A percentile compares a stretch with the other conserved stretches of the same genome.
Conservation (phyloP, 2,113 vertebrate species). For the Pandion haliaetus region DNA sequence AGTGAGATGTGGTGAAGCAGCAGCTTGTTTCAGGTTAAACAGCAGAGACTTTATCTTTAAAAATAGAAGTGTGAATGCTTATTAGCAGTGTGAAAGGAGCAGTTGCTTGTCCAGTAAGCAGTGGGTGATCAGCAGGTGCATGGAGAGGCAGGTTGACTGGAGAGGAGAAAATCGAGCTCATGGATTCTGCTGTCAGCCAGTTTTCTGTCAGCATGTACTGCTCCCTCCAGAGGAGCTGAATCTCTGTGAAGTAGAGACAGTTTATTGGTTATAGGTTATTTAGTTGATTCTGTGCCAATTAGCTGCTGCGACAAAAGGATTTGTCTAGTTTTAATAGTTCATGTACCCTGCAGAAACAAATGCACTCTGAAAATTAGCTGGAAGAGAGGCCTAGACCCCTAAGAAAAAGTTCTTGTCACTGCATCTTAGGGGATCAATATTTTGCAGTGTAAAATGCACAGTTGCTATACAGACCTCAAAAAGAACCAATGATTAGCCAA, state of each 20-base stretch:
- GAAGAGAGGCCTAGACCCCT: background rate
- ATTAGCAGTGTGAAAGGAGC: background rate
- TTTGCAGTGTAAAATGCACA: background rate
- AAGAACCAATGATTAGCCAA: background rate
- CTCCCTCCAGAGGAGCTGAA: background rate
- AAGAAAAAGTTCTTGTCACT: background rate
- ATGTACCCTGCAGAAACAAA: background rate
- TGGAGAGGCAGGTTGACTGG: background rate
- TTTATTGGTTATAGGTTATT: background rate
- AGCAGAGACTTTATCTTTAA: background rate
- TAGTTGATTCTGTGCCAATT: background rate
- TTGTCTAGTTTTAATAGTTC: background rate
- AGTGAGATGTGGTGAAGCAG: background rate
- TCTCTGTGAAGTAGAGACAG: background rate
- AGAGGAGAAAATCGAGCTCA: background rate
- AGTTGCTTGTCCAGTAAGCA: background rate
- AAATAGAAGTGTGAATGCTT: background rate
- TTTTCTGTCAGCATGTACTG: fast-evolving
- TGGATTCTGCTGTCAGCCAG: background rate
- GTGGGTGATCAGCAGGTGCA: background rate
- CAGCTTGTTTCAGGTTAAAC: background rate
- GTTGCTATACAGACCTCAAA: background rate
- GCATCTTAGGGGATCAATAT: background rate
- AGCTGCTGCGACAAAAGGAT: background rate
- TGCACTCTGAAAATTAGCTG: background rate